These are phyloP conservation scores for Molorchus minor DNA, from an alignment of 2,888 invertebrate species.

Conservation along the genomic window DNA sequence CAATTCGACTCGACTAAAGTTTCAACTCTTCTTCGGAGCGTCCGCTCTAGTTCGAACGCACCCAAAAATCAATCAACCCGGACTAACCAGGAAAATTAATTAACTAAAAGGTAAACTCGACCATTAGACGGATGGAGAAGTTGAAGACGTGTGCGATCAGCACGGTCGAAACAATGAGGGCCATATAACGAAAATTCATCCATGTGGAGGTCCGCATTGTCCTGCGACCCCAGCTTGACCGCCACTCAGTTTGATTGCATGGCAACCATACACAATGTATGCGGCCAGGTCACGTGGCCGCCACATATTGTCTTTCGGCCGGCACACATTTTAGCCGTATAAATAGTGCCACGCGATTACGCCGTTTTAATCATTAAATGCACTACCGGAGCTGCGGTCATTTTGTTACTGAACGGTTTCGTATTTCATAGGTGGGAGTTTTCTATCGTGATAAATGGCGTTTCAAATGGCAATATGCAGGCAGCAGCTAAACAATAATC, in stretches of 20 bases:
- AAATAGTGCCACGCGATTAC: slow-evolving; percentile 23
- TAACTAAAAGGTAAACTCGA: slow-evolving; percentile 25
- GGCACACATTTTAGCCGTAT: slow-evolving; percentile 25
- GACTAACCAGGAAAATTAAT: slow-evolving; percentile 28
- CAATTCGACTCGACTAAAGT: slow-evolving; percentile 21
- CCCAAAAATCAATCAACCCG: slow-evolving; percentile 22
- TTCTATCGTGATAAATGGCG: no score
- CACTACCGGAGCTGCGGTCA: no score
- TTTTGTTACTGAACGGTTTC: no score
- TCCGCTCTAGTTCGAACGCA: background rate
- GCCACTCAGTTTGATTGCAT: slow-evolving; percentile 55
- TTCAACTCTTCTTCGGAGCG: slow-evolving; percentile 14
- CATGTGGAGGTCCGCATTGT: slow-evolving; percentile 42
- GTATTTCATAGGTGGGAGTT: no score
- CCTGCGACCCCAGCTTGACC: slow-evolving; percentile 44
- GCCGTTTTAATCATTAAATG: slow-evolving; percentile 31
- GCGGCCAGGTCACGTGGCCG: slow-evolving; percentile 48
- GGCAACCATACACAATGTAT: slow-evolving; percentile 50
- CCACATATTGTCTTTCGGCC: slow-evolving; percentile 50
- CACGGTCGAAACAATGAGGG: slow-evolving; percentile 25
- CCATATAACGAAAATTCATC: slow-evolving; percentile 37
- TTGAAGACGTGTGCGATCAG: slow-evolving; percentile 22
- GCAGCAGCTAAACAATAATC: no score
- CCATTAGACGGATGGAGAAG: slow-evolving; percentile 19
- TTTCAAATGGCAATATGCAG: no score